Percentiles rank a stretch among this genome's conserved stretches.
Evolutionary conservation across 2,113 vertebrate genomes (phyloP).

Genomic region (Perca schrenkii): DNA sequence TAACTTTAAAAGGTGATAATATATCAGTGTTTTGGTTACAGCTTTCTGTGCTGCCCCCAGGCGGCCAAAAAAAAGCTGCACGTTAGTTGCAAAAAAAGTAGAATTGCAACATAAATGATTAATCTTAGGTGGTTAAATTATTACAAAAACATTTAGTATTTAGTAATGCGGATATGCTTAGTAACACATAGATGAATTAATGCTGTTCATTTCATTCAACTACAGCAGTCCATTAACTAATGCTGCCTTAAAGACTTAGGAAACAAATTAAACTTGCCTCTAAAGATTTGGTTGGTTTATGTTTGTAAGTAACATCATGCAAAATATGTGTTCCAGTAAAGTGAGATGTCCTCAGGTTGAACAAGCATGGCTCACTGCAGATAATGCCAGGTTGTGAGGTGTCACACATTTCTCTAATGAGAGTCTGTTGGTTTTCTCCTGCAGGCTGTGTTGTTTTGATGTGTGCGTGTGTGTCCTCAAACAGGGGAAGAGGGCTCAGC

Average conservation of each 20-base stretch:
- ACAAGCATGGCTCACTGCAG: conserved; percentile 34
- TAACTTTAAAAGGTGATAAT: not conserved
- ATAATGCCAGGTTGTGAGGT: conserved; percentile 38
- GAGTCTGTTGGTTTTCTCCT: conserved; percentile 51
- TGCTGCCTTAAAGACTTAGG: not conserved
- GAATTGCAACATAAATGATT: not conserved
- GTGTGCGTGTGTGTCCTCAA: conserved; percentile 19
- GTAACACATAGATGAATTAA: not conserved
- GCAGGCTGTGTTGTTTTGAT: conserved; percentile 43
- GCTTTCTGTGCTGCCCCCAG: not conserved
- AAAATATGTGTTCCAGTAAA: conserved; percentile 23
- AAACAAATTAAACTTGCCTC: not conserved
- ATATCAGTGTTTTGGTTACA: not conserved
- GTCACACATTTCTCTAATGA: conserved; percentile 55
- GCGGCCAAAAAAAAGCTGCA: not conserved
- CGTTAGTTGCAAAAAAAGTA: not conserved
- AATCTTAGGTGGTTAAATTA: not conserved
- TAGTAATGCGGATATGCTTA: not conserved
- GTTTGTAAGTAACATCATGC: conserved; percentile 12
- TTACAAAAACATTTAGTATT: conserved; percentile 1
- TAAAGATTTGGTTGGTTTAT: not conserved
- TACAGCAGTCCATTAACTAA: not conserved
- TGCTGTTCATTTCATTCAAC: not conserved
- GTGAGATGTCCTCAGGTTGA: conserved; percentile 43
- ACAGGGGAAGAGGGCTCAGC: conserved; percentile 22